These are phyloP conservation scores for Melanostoma scalare DNA, from an alignment of 2,888 invertebrate genomes.

Conservation along the genomic window DNA sequence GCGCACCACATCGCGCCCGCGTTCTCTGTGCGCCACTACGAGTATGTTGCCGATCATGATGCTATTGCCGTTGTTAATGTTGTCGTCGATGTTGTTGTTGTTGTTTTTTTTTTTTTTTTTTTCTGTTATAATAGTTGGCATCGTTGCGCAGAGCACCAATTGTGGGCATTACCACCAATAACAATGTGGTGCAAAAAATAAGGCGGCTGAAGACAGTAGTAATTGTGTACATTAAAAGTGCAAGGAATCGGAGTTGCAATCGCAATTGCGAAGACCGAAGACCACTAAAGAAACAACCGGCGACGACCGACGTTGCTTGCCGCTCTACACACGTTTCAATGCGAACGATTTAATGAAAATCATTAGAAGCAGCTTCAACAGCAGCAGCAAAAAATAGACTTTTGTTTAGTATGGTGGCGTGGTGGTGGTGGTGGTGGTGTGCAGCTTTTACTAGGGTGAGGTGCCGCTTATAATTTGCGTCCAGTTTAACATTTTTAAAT, in stretches of 20 bases:
- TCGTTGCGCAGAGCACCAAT: conserved; percentile 62
- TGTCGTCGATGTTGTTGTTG: conserved; percentile 47
- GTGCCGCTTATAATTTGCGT: conserved; percentile 72
- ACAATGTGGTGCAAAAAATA: conserved; percentile 73
- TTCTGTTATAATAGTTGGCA: not conserved
- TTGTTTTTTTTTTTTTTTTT: conserved; percentile 44
- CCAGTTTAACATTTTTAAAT: conserved; percentile 70
- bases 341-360: conserved; percentile 65
- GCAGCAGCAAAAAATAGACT: conserved; percentile 37
- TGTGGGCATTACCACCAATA: conserved; percentile 71
- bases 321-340: conserved; percentile 49
- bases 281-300: conserved; percentile 26
- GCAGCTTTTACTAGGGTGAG: conserved; percentile 45
- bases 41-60: conserved; percentile 73
- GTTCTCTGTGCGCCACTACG: conserved; percentile 39
- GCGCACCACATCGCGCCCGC: conserved; percentile 34
- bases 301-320: conserved; percentile 18
- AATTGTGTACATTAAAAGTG: conserved; percentile 73
- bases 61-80: conserved; percentile 66
- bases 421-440: conserved; percentile 12
- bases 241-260: conserved; percentile 70
- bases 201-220: conserved; percentile 73
- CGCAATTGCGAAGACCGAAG: conserved; percentile 44
- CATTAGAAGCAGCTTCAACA: conserved; percentile 57
- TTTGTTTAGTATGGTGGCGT: conserved; percentile 21